Evolutionary conservation across 1,140 invertebrate genomes (phyloP), one percentile per base, ranked within the genome.

Genomic region (Ips nitidus): DNA sequence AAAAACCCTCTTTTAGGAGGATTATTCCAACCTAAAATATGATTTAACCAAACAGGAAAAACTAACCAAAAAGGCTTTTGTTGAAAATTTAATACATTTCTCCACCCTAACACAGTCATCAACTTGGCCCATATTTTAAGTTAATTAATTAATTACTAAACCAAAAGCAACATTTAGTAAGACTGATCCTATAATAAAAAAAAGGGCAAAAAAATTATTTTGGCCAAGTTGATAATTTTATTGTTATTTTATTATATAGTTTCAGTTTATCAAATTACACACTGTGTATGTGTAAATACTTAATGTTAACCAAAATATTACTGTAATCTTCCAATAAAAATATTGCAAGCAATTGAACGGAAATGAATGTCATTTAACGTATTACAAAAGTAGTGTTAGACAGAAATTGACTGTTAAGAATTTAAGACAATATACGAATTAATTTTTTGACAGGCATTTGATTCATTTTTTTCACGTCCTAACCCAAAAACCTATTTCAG

Each of bases 371-470:
- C 22, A 22, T 22, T 22, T 22, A 22, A 22, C 22, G 22, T 22
- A 22, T 22, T 50, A 50, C 22, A 50, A 50, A 22, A 8, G 45
- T 50, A 6, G 22, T 8, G 45, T 50, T 22, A 36, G n/a, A 56
- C n/a, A n/a, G 37, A 56, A 56, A 37, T 2, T 56, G 53, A 56
- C 53, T 56, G 53, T 56, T 56, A 56, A 56, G 4, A 37, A 56
- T 56, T 56, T 56, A 56, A 50, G 45, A 50, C 45, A 50, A 56
- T 56, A 56, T 37, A 56, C 53, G n/a, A 56, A 56, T 56, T 56
- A 36, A 36, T 56, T 56, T 56, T 56, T 56, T 56, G 53, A 56
- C 53, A 36, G 53, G 53, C 53, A 56, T 56, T 56, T 56, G 38
- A 56, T 56, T 56, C 37, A 56, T n/a, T 56, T 56, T 36, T 22